phyloP scores from a whole-genome alignment of 2,113 vertebrate genomes.

The Gnathonemus longibarbis region DNA sequence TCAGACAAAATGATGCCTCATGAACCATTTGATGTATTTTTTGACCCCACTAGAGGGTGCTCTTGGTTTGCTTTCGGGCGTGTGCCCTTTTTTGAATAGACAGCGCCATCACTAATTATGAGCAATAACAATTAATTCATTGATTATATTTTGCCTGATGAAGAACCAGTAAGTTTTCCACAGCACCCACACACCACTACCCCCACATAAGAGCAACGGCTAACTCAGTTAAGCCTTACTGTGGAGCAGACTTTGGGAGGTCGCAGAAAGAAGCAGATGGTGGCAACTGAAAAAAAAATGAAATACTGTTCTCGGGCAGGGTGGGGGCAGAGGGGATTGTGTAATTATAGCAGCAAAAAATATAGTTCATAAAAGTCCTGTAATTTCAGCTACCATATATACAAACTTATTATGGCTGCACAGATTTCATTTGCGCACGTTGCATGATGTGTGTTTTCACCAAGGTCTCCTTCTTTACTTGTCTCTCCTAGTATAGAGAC shows the following conservation, averaged over 20 bases:
- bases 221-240: not conserved
- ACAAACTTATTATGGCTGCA: not conserved
- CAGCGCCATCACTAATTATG: not conserved
- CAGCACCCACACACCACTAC: not conserved
- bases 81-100: not conserved
- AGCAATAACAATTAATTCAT: not conserved
- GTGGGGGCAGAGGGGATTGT: not conserved
- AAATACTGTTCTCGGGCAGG: not conserved
- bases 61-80: not conserved
- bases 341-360: constrained; percentile 8
- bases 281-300: not conserved
- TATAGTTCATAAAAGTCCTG: not conserved
- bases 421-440: not conserved
- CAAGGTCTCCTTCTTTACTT: not conserved
- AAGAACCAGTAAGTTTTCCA: not conserved
- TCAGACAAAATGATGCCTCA: not conserved
- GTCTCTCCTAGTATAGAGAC: not conserved
- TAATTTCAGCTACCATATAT: not conserved
- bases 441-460: not conserved
- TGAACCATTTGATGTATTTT: not conserved
- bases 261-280: not conserved
- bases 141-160: not conserved
- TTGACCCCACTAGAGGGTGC: not conserved
- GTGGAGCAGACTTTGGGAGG: not conserved
- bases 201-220: not conserved